Conservation (phyloP, 2,113 vertebrate genomes). For the Poecilia latipinna region DNA sequence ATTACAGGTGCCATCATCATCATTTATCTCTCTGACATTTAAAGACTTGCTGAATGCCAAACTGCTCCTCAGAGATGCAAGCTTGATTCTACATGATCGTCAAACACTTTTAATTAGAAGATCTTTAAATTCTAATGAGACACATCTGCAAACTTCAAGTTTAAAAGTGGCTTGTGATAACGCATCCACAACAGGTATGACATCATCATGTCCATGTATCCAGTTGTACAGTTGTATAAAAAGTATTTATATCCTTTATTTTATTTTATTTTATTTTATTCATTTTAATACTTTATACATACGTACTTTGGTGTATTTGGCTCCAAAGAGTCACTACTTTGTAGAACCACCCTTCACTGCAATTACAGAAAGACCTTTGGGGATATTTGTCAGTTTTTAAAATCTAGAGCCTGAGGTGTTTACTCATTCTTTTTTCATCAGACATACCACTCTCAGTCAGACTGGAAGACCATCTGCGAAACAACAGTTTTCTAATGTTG, state of each 20-base stretch:
- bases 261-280: constrained; percentile 35
- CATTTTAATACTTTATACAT: not conserved
- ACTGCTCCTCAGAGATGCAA: constrained; percentile 68
- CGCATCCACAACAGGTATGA: constrained; percentile 9
- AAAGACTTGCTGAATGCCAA: constrained; percentile 72
- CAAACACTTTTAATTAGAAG: constrained; percentile 66
- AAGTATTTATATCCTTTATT: constrained; percentile 15
- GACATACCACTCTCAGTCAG: too few relatives aligned
- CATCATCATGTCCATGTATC: not conserved
- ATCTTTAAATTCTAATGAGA: constrained; percentile 58
- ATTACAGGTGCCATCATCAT: constrained; percentile 77
- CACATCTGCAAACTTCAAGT: constrained; percentile 28
- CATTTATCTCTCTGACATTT: constrained; percentile 77
- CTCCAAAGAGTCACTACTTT: not conserved
- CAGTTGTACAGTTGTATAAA: not conserved
- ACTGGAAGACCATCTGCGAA: too few relatives aligned
- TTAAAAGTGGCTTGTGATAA: constrained; percentile 8
- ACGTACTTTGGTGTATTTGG: not conserved
- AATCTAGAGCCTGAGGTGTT: too few relatives aligned
- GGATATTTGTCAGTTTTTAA: too few relatives aligned
- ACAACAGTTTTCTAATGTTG: not conserved
- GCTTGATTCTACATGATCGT: constrained; percentile 56
- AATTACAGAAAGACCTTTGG: not conserved
- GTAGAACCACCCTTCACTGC: not conserved
- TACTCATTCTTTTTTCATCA: too few relatives aligned